Percentiles rank a stretch among this genome's conserved stretches.
Evolutionary conservation across 2,113 vertebrate species (phyloP).

Genomic region (Neoarius graeffei): DNA sequence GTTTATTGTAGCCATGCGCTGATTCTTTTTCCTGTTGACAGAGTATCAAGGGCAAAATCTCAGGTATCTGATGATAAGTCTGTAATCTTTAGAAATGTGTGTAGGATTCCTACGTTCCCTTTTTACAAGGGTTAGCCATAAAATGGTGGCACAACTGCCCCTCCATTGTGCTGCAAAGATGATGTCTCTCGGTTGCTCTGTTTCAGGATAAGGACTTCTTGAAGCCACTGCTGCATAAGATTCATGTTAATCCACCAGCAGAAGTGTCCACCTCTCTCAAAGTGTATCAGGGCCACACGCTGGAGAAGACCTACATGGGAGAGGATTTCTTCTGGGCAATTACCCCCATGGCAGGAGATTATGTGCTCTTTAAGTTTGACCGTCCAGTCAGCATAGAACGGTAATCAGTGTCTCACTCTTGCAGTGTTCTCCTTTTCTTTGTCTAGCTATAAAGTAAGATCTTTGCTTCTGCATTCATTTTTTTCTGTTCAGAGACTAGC

Average conservation of each 20-base stretch:
- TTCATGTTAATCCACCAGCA: slow-evolving; percentile 95
- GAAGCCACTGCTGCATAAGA: slow-evolving; percentile 97
- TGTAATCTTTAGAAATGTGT: neutral
- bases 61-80: neutral
- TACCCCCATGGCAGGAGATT: slow-evolving; percentile 88
- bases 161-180: neutral
- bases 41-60: neutral
- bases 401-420: slow-evolving; percentile 60
- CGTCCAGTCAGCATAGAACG: slow-evolving; percentile 91
- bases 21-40: neutral
- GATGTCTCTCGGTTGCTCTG: slow-evolving; percentile 38
- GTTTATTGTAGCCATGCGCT: neutral
- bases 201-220: slow-evolving; percentile 96
- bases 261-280: slow-evolving; percentile 97
- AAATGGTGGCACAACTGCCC: neutral
- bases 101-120: neutral
- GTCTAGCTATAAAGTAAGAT: neutral
- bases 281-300: slow-evolving; percentile 94
- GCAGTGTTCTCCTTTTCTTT: slow-evolving; percentile 43
- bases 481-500: neutral
- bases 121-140: neutral
- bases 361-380: slow-evolving; percentile 95
- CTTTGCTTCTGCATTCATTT: neutral
- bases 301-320: slow-evolving; percentile 95
- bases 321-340: slow-evolving; percentile 99